These are phyloP conservation scores for Sapayoa aenigma DNA, from an alignment of 2,113 vertebrate genomes.

Conservation along the genomic window DNA sequence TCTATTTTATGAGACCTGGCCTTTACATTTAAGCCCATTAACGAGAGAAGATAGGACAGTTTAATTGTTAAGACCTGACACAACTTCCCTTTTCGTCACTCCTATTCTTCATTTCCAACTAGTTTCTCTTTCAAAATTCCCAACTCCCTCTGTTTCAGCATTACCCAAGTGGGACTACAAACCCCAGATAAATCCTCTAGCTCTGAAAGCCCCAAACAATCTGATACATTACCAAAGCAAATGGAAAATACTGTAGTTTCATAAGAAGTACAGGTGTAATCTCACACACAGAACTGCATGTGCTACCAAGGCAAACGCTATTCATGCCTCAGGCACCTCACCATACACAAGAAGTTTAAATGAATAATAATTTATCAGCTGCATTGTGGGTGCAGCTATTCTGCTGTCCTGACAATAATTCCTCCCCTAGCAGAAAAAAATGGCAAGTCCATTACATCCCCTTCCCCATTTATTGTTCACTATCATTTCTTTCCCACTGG, in stretches of 20 bases:
- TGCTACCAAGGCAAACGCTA: neutral
- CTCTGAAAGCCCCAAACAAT: neutral
- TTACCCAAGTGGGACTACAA: neutral
- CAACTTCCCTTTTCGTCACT: neutral
- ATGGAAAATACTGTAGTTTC: neutral
- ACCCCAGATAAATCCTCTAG: neutral
- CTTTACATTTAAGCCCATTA: neutral
- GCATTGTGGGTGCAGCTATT: neutral
- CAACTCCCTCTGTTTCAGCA: neutral
- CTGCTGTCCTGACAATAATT: neutral
- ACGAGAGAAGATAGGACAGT: neutral
- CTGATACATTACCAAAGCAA: neutral
- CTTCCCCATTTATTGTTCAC: neutral
- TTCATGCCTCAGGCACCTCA: neutral
- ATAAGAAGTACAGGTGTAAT: neutral
- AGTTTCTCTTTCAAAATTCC: neutral
- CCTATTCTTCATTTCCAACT: neutral
- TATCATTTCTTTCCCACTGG: neutral
- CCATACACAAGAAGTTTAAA: neutral
- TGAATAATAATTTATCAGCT: neutral
- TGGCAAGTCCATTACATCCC: neutral
- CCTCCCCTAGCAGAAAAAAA: neutral
- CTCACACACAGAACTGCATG: neutral
- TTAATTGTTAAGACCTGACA: neutral
- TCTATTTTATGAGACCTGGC: neutral